phyloP scores from a whole-genome alignment of 2,888 invertebrate genomes.

The Nomada hirtipes region DNA sequence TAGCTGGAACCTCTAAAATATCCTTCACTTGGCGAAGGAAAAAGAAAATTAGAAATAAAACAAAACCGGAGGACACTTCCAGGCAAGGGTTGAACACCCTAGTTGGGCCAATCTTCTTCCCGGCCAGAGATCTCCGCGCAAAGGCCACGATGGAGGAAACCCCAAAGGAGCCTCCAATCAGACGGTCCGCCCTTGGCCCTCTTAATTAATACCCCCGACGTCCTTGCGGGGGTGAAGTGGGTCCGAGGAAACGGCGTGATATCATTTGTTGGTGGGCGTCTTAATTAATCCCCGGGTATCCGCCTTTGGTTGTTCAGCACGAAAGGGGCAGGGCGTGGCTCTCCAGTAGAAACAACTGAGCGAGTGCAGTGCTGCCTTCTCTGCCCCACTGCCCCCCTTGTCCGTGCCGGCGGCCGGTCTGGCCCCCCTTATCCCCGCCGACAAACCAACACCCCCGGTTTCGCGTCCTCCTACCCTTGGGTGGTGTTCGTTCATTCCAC shows the following conservation, averaged over 20 bases:
- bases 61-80: neutral
- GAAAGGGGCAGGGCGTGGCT: conserved; percentile 83
- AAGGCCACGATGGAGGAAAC: conserved; percentile 57
- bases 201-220: conserved; percentile 63
- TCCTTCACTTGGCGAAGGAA: too few species aligned
- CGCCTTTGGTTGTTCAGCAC: conserved; percentile 81
- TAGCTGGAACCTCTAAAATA: too few species aligned
- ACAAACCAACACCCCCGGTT: conserved; percentile 61
- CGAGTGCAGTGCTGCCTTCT: conserved; percentile 71
- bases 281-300: conserved; percentile 82
- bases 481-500: conserved; percentile 58
- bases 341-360: conserved; percentile 82
- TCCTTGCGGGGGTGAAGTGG: conserved; percentile 39
- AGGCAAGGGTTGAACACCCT: conserved; percentile 15
- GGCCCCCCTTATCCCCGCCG: conserved; percentile 55
- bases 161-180: conserved; percentile 62
- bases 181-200: conserved; percentile 46
- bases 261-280: conserved; percentile 83
- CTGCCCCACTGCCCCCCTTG: conserved; percentile 65
- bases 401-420: conserved; percentile 33
- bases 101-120: neutral
- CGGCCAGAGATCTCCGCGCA: neutral
- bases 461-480: conserved; percentile 67
- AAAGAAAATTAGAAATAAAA: neutral
- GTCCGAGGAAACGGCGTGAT: conserved; percentile 65